Base-by-base conservation (phyloP, 1,140 invertebrate species). In the Phymorhynchus buccinoides region DNA sequence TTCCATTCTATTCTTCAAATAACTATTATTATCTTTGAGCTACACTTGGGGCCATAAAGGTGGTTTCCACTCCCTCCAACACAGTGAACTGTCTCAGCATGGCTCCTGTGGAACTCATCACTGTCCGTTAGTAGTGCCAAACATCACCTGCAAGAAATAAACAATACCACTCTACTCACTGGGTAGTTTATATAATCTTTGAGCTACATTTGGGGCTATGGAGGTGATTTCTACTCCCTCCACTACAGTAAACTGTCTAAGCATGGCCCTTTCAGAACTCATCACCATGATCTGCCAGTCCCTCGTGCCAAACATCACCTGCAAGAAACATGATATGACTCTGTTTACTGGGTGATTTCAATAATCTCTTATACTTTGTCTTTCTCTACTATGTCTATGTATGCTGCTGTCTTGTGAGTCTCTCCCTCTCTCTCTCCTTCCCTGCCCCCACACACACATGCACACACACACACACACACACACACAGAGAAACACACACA, bases 121-220 rank as follows among this genome's bases (percentile, higher is more conserved):
- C 97, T 98, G 97, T 0, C 97, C 97, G 84, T 96, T 96, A 83
- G 96, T 97, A 27, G 97, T 99, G 35, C 98, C 98, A 93, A 99
- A 97, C 94, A 98, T 98, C 37, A 99, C 98, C 96, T 96, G 88
- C 98, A 93, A 99, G 97, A n/a, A n/a, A n/a, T n/a, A n/a, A n/a
- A n/a, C n/a, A n/a, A n/a, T n/a, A n/a, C n/a, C n/a, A n/a, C n/a
- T n/a, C n/a, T n/a, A n/a, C n/a, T n/a, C n/a, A n/a, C n/a, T n/a
- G n/a, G n/a, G n/a, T n/a, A n/a, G n/a, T n/a, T n/a, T n/a, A n/a
- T n/a, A n/a, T n/a, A n/a, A n/a, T n/a, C n/a, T n/a, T n/a, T n/a
- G n/a, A n/a, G n/a, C n/a, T n/a, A n/a, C n/a, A n/a, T n/a, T n/a
- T n/a, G n/a, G n/a, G 27, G 96, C 96, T 96, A 99, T 98, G 42